Base-by-base conservation (phyloP, 2,888 invertebrate species). In the Smittia aterrima region DNA sequence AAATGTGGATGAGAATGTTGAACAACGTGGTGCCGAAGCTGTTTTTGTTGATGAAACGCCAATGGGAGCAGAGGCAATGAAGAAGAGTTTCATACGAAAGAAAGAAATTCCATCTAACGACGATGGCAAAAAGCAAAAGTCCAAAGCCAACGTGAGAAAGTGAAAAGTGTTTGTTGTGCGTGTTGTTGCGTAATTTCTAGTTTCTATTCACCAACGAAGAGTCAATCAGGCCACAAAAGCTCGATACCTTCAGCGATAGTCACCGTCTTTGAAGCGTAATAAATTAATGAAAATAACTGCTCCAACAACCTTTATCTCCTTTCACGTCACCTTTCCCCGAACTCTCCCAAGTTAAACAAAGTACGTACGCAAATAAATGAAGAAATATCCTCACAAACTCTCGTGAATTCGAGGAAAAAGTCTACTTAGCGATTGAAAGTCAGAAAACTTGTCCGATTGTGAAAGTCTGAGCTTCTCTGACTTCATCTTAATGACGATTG, bases 71-170 rank as follows among this genome's bases (percentile, higher is more conserved):
- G 72, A 38, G 13, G 72, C 62, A 7, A 62, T 72, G 72, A 72
- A 72, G 62, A 72, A 72, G 58, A 58, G 38, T 4, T 72, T 72
- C 53, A 72, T 72, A 32, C 25, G 72, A 24, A 72, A 72, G 40
- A 72, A 72, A 24, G 72, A 72, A 72, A 62, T 72, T 18, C 32
- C 72, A 72, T 13, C 72, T 0, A 53, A 16, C 11, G 72, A 72
- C 38, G 72, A 72, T 22, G 72, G 72, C 11, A 54, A 54, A 25
- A 72, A 72, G 40, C 70, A 72, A 62, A 72, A 72, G 40, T 25
- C 40, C 25, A 72, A 72, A 72, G 58, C 40, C 32, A 72, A 22
- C 38, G 62, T 27, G 32, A 72, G 62, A 40, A 72, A 72, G 54
- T 72, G 54, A 53, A 62, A 4, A 3, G 58, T 9, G 58, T 22